Conservation (phyloP, 37 sponge, comb jelly and placozoan genomes). For the Ianthella basta region DNA sequence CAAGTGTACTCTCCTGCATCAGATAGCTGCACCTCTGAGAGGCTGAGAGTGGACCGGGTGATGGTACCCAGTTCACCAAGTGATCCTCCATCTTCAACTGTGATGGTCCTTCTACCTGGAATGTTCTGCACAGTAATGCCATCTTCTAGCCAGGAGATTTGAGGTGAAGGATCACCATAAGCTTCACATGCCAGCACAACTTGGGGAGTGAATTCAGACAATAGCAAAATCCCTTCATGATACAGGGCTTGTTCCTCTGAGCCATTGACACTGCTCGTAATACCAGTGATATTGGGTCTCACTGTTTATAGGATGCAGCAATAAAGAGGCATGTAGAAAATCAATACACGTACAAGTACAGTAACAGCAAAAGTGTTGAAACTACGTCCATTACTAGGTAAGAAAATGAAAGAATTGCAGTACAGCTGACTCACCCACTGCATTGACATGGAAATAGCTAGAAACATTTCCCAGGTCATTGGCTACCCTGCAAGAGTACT, state of each 20-base stretch:
- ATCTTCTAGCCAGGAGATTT: neutral
- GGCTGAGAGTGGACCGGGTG: neutral
- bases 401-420: neutral
- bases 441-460: neutral
- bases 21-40: conserved; percentile 1
- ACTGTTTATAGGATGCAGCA: neutral
- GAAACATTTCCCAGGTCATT: neutral
- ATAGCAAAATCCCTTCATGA: neutral
- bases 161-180: neutral
- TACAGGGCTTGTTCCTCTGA: neutral
- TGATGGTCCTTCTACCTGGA: too few species aligned
- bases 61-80: neutral
- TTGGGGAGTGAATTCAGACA: neutral
- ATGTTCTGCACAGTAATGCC: neutral
- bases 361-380: too few species aligned
- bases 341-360: too few species aligned
- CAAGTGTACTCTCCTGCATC: conserved; percentile 23
- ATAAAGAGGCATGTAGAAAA: neutral
- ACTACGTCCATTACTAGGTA: too few species aligned
- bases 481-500: neutral
- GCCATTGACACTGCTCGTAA: neutral
- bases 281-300: conserved; percentile 20
- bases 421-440: neutral
- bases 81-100: conserved; percentile 8
- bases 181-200: neutral